Percentiles rank a stretch among this genome's conserved stretches.
Conservation (phyloP, 2,797 vertebrate species). For the Fistularia commersonii region DNA sequence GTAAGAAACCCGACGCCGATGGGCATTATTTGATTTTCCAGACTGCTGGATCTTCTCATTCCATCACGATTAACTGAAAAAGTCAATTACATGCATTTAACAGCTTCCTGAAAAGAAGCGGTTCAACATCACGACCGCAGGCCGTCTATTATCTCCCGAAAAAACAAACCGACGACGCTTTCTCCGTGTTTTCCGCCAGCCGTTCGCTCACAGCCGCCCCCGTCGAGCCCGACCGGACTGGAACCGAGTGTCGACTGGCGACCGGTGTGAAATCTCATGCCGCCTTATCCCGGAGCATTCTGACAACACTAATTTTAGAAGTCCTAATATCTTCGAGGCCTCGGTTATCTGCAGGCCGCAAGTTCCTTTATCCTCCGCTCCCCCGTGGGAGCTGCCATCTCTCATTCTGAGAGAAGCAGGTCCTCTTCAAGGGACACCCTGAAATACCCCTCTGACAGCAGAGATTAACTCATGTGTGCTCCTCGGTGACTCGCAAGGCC, state of each 20-base stretch:
- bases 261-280: slow-evolving; percentile 50
- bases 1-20: no score
- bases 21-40: no score
- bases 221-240: slow-evolving; percentile 2
- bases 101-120: no score
- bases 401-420: slow-evolving; percentile 30
- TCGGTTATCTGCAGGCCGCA: slow-evolving; percentile 49
- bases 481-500: slow-evolving; percentile 7
- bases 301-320: slow-evolving; percentile 69
- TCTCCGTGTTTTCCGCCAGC: no score
- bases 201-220: not conserved
- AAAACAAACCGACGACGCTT: no score
- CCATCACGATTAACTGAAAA: no score
- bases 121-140: no score
- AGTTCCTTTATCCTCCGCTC: slow-evolving; percentile 9
- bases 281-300: slow-evolving; percentile 52
- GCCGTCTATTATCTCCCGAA: no score
- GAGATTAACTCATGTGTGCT: slow-evolving; percentile 20
- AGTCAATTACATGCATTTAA: no score
- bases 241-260: slow-evolving; percentile 42
- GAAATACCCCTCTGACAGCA: slow-evolving; percentile 42
- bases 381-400: slow-evolving; percentile 32
- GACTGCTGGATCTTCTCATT: no score
- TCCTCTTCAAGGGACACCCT: slow-evolving; percentile 65
- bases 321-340: slow-evolving; percentile 43